Conservation (phyloP, 2,797 vertebrate genomes). For the Sebastes ruberrimus region DNA sequence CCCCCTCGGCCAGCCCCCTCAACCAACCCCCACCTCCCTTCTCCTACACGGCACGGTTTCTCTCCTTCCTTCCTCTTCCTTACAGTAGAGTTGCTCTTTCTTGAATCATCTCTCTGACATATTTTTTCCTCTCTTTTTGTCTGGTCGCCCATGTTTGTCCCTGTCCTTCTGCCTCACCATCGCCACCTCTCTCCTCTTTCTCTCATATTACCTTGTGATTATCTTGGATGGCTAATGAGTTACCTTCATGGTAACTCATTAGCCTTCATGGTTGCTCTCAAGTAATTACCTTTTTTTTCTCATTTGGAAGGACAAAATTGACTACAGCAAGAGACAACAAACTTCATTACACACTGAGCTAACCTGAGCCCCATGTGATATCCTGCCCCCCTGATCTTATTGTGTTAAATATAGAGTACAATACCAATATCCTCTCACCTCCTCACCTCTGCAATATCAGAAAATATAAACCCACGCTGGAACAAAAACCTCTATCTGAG, state of each 20-base stretch:
- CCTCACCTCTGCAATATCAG: conserved; percentile 30
- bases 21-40: conserved; percentile 55
- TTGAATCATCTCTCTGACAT: conserved; percentile 4
- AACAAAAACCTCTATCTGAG: conserved; percentile 8
- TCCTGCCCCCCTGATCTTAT: conserved; percentile 3
- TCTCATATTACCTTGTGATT: conserved; percentile 56
- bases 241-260: conserved; percentile 67
- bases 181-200: conserved; percentile 31
- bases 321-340: conserved; percentile 64
- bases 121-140: conserved; percentile 27
- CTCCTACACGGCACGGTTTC: conserved; percentile 13
- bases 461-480: conserved; percentile 21
- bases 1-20: conserved; percentile 59
- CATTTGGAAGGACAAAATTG: conserved; percentile 59
- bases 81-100: conserved; percentile 15
- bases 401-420: conserved; percentile 39
- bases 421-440: conserved; percentile 41
- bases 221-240: conserved; percentile 72
- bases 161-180: not conserved
- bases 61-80: conserved; percentile 27
- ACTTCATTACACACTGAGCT: conserved; percentile 65
- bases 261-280: conserved; percentile 60
- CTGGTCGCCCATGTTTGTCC: not conserved
- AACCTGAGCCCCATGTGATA: conserved; percentile 43
- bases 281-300: conserved; percentile 72